Evolutionary conservation across 1,140 invertebrate species (phyloP).

Genomic region (Eurosta solidaginis): DNA sequence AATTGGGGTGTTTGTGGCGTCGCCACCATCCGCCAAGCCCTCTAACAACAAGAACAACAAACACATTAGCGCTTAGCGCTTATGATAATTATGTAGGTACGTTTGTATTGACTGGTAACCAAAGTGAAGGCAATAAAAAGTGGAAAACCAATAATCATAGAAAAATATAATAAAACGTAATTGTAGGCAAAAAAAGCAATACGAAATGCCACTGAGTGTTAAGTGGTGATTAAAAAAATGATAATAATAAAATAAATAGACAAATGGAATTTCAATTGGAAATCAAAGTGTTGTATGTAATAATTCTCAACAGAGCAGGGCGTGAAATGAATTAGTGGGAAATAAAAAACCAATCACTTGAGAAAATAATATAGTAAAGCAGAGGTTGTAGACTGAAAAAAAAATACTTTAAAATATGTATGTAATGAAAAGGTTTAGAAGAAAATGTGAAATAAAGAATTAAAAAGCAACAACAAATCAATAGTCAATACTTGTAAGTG

Average conservation of each 20-base stretch:
- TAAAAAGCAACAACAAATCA: neutral
- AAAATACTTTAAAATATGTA: neutral
- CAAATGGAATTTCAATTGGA: slow-evolving; percentile 3
- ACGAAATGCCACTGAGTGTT: neutral
- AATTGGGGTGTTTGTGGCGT: neutral
- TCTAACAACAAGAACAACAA: too few relatives aligned
- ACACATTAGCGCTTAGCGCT: neutral
- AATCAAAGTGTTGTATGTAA: neutral
- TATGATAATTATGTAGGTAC: neutral
- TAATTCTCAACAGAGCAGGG: neutral
- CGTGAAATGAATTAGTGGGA: neutral
- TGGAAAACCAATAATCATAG: too few relatives aligned
- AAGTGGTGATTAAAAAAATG: slow-evolving; percentile 21
- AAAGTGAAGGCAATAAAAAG: neutral
- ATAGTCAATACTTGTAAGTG: neutral
- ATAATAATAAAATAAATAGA: neutral
- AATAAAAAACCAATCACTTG: neutral
- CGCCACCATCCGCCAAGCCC: neutral
- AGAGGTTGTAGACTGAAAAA: neutral
- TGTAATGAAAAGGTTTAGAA: neutral
- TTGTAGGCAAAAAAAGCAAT: neutral
- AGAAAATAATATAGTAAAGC: neutral
- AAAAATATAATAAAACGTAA: neutral
- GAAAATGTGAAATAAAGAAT: neutral
- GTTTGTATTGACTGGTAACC: neutral